Base-by-base conservation (phyloP, 23 tunicate genomes). In the Oikopleura vanhoeffeni region DNA sequence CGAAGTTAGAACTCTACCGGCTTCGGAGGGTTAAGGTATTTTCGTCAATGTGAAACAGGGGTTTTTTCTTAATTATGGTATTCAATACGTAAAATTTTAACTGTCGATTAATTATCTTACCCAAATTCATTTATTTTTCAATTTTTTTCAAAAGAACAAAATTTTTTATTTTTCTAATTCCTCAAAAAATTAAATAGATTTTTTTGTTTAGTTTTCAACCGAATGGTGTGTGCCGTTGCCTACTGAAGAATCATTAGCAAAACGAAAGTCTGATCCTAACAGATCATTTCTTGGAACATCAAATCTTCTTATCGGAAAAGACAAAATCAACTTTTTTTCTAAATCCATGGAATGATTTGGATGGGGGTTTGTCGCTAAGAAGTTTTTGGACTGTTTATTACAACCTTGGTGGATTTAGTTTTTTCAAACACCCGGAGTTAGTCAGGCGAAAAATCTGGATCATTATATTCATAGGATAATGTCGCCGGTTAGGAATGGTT, bases 341-440 rank as follows among this genome's bases (percentile, higher is more conserved):
- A 24, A 49, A 24, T 13, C 64, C 79, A 2, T 71, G 79, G 79
- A 71, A 71, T 71, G 79, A 71, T 71, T 71, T 71, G 2, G 79
- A 71, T 30, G 79, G 79, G 34, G 38, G 79, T 18, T 13, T 71
- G 32, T 13, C 34, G 3, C 27, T 18, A n/a, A 33, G 38, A 71
- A 2, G 79, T 30, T 71, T 71, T 71, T 71, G 79, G 79, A 18
- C 4, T 30, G 34, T 13, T 71, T 13, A 71, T 71, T 18, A 18
- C 34, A 3, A 32, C 27, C 35, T 2, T 71, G 34, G 79, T 71
- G 79, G 79, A 71, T 71, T 32, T 71, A 4, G 32, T n/a, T 71
- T 32, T 71, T 30, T 3, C 32, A 33, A 32, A 71, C 27, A 18
- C 79, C 79, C 4, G 79, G 79, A 24, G 32, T 71, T 18, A 71